phyloP scores from a whole-genome alignment of 2,888 invertebrate species.

The Nomada flava region DNA sequence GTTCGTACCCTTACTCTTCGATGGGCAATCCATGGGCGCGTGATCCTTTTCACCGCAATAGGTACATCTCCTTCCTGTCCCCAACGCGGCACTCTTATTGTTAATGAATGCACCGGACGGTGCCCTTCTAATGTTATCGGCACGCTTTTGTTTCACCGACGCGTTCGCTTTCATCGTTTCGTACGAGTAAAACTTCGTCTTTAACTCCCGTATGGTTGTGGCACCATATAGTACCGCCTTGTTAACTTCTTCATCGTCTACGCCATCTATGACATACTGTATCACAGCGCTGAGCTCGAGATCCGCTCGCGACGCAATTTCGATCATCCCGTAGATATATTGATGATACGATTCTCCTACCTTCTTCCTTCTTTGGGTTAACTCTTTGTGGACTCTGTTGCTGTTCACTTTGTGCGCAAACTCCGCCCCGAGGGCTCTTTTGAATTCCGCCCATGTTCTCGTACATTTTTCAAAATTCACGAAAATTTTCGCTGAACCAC shows the following conservation, averaged over 20 bases:
- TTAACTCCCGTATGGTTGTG: constrained; percentile 38
- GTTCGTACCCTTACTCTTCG: neutral
- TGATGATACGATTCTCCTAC: neutral
- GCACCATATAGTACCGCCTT: constrained; percentile 34
- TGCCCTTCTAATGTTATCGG: constrained; percentile 29
- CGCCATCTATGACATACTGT: constrained; percentile 52
- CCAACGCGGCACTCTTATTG: no score
- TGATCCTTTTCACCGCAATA: constrained; percentile 14
- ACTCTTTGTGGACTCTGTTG: constrained; percentile 1
- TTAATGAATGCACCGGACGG: no score
- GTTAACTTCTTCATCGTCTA: constrained; percentile 35
- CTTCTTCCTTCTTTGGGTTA: neutral
- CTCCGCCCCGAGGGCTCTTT: neutral
- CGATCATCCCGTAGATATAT: constrained; percentile 7
- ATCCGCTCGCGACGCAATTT: constrained; percentile 27
- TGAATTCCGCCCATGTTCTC: neutral
- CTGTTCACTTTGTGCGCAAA: constrained; percentile 4
- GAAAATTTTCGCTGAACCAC: neutral
- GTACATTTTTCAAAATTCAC: neutral
- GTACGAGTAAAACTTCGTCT: constrained; percentile 34
- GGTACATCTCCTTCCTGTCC: neutral
- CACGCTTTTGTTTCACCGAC: constrained; percentile 43
- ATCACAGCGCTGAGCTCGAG: constrained; percentile 46
- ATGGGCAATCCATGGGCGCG: neutral
- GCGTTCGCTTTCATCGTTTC: constrained; percentile 40